Evolutionary conservation across 2,888 invertebrate species (phyloP).

Genomic region (Achlya flavicornis): DNA sequence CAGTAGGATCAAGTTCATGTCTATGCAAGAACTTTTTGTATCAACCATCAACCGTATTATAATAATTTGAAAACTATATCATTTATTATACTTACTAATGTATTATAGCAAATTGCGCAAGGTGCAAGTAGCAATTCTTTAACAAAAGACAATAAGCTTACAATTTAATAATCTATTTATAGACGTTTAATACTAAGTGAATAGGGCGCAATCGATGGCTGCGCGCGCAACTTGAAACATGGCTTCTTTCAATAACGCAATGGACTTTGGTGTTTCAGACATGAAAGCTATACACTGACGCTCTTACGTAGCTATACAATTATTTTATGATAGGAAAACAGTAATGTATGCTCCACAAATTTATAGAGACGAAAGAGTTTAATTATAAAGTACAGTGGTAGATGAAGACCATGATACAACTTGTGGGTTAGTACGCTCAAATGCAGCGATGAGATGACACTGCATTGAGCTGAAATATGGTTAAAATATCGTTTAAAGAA

Average conservation of each 20-base stretch:
- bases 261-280: conserved; percentile 15
- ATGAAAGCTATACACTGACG: conserved; percentile 35
- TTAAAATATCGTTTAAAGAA: background rate
- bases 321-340: conserved; percentile 13
- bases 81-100: background rate
- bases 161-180: conserved; percentile 69
- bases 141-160: conserved; percentile 51
- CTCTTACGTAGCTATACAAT: background rate
- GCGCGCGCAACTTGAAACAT: conserved; percentile 72
- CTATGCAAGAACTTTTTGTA: too few relatives aligned
- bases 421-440: conserved; percentile 38
- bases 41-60: too few relatives aligned
- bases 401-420: conserved; percentile 22
- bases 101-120: conserved; percentile 30
- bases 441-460: conserved; percentile 32
- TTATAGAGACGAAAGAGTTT: conserved; percentile 13
- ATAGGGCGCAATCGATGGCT: conserved; percentile 67
- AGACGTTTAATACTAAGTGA: conserved; percentile 59
- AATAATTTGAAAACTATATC: too few relatives aligned
- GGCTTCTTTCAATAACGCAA: conserved; percentile 52
- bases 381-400: conserved; percentile 23
- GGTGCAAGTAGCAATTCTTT: conserved; percentile 31
- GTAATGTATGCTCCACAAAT: conserved; percentile 25
- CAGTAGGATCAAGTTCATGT: too few relatives aligned
- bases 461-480: conserved; percentile 28